These are phyloP conservation scores for Ptychoptera contaminata DNA, from an alignment of 2,888 invertebrate genomes.

Conservation along the genomic window DNA sequence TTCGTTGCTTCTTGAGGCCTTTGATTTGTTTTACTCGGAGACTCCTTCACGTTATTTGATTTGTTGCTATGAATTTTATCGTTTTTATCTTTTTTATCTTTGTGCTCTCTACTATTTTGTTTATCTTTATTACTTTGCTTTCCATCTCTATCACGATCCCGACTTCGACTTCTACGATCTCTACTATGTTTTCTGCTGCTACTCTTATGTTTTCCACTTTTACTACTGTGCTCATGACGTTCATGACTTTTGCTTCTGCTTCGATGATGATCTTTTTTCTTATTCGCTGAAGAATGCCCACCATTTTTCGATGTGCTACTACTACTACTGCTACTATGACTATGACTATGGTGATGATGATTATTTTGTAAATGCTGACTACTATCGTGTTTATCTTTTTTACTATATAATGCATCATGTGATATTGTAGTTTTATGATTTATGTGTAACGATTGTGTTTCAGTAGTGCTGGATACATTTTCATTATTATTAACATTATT, in stretches of 20 bases:
- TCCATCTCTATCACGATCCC: slow-evolving; percentile 16
- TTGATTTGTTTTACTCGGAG: slow-evolving; percentile 10
- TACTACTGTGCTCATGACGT: slow-evolving; percentile 5
- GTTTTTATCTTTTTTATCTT: slow-evolving; percentile 13
- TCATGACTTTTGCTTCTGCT: slow-evolving; percentile 8
- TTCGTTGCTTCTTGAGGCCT: slow-evolving; percentile 12
- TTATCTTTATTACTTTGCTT: slow-evolving; percentile 14
- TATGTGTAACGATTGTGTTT: background rate
- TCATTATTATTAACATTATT: slow-evolving; percentile 28
- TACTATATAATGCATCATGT: background rate
- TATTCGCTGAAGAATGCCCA: background rate
- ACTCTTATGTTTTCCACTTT: slow-evolving; percentile 14
- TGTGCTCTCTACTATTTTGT: slow-evolving; percentile 8
- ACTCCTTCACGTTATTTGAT: slow-evolving; percentile 12
- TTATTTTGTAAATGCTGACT: background rate
- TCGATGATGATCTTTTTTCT: slow-evolving; percentile 14
- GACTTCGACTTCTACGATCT: slow-evolving; percentile 22
- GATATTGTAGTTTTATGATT: background rate
- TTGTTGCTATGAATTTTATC: slow-evolving; percentile 4
- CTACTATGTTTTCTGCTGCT: slow-evolving; percentile 22
- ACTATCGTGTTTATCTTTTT: slow-evolving; percentile 5
- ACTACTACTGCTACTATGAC: background rate
- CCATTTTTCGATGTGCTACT: background rate
- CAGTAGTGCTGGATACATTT: no score
- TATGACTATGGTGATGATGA: background rate